A percentile compares a stretch with the other conserved stretches of the same genome.
phyloP scores from a whole-genome alignment of 2,888 invertebrate species.

The Polyommatus iphigenia region DNA sequence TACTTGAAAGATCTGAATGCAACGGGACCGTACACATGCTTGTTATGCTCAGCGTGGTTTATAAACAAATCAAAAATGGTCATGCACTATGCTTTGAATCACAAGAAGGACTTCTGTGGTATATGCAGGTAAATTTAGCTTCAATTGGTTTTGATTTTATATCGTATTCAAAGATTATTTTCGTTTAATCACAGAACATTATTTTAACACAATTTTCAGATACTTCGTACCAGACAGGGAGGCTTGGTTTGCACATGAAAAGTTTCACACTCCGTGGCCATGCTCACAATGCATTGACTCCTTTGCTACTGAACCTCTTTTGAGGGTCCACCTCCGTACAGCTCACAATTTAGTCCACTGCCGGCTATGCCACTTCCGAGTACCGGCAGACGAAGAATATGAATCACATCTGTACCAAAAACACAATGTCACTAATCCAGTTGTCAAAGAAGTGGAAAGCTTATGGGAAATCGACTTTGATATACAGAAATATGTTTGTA shows the following conservation, averaged over 20 bases:
- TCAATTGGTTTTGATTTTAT: background rate
- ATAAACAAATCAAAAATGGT: constrained; percentile 70
- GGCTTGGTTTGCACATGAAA: constrained; percentile 60
- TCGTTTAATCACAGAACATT: background rate
- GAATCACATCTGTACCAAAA: constrained; percentile 65
- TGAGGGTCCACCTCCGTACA: constrained; percentile 59
- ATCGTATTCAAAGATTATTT: background rate
- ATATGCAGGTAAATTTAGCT: constrained; percentile 66
- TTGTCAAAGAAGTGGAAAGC: constrained; percentile 54
- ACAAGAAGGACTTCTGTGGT: constrained; percentile 75
- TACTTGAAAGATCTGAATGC: constrained; percentile 73
- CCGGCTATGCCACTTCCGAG: constrained; percentile 66
- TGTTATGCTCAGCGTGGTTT: constrained; percentile 73
- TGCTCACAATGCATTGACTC: constrained; percentile 70
- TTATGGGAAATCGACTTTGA: constrained; percentile 65
- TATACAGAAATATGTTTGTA: constrained; percentile 58
- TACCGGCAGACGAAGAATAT: constrained; percentile 64
- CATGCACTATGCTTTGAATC: constrained; percentile 74
- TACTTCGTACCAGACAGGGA: constrained; percentile 70
- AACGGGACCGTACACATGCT: constrained; percentile 70
- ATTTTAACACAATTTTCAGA: constrained; percentile 50
- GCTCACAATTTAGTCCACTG: constrained; percentile 69
- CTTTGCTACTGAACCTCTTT: constrained; percentile 55
- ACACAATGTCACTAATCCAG: constrained; percentile 61
- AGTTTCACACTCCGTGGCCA: constrained; percentile 70